Base-by-base conservation (phyloP, 1,140 invertebrate genomes). In the Bombus difficillimus region DNA sequence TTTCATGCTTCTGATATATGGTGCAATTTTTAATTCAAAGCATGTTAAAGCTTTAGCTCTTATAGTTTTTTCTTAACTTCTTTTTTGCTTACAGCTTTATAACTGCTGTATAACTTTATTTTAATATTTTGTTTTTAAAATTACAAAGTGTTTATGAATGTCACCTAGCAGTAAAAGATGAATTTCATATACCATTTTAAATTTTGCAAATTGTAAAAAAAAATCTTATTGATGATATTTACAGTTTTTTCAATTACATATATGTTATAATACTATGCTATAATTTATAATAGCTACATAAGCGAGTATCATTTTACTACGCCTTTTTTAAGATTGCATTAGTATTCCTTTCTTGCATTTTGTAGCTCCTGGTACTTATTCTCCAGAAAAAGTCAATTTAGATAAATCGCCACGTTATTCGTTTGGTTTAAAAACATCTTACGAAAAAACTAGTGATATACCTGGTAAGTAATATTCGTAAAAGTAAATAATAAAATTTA, bases 401-500 rank as follows among this genome's bases (percentile, higher is more conserved):
- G 96, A 97, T 91, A 96, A 95, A 90, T 96, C 96, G 59, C 96
- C 96, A 39, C 93, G 95, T 79, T 97, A 96, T 89, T 96, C 96
- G 15, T 96, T 97, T 86, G 96, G 96, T 78, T 94, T 96, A 71
- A 96, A 95, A 86, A 95, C 95, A 13, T 95, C 96, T 69, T 86
- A 93, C 1, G 95, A 94, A 68, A 96, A 95, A 79, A 89, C 93
- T 25, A 95, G 95, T 82, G 93, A 96, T 85, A 94, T 96, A 69
- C 96, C 96, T 86, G 96, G 96, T 88, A 41, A 86, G 57, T 9
- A 39, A 74, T 57, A 88, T 34, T 59, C 59, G 0, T 59, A 59
- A 59, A n/a, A 28, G 25, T 12, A 28, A n/a, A 62, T 62, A 13
- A 91, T 77, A n/a, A 18, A 66, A 32, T 39, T 47, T n/a, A 39